These are phyloP conservation scores for Phataginus tetradactyla DNA, from an alignment of 2,797 vertebrate genomes.

Conservation along the genomic window DNA sequence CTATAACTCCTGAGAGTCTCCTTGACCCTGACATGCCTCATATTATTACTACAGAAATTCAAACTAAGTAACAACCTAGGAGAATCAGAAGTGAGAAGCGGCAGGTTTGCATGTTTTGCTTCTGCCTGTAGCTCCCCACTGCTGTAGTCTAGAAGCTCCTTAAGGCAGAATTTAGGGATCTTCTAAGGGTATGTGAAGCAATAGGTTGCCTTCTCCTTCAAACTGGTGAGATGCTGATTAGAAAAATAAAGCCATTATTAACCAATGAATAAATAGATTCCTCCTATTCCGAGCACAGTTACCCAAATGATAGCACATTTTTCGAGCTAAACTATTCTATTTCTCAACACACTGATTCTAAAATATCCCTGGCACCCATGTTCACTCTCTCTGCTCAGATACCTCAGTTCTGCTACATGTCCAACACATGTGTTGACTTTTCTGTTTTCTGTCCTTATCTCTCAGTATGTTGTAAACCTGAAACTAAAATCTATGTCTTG, in stretches of 20 bases:
- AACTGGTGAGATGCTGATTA: background rate
- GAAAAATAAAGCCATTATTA: background rate
- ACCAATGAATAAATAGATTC: background rate
- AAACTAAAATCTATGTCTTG: background rate
- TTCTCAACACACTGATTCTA: background rate
- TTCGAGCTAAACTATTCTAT: background rate
- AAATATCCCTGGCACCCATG: background rate
- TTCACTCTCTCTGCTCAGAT: background rate
- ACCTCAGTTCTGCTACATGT: background rate
- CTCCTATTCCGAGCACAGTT: background rate
- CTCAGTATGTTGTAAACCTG: background rate
- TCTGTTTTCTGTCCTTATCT: background rate
- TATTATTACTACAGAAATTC: background rate
- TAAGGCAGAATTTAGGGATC: background rate
- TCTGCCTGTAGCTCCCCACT: background rate
- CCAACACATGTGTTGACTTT: background rate
- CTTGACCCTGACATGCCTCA: background rate
- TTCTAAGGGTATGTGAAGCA: background rate
- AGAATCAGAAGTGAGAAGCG: background rate
- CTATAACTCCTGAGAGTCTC: background rate
- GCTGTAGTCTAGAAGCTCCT: background rate
- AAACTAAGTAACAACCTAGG: background rate
- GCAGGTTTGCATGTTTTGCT: background rate
- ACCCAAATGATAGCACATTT: background rate
- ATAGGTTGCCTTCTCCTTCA: background rate